Percentiles rank a stretch among this genome's conserved stretches.
These are phyloP conservation scores for Andrena dorsata DNA, from an alignment of 2,888 invertebrate genomes.

Conservation along the genomic window DNA sequence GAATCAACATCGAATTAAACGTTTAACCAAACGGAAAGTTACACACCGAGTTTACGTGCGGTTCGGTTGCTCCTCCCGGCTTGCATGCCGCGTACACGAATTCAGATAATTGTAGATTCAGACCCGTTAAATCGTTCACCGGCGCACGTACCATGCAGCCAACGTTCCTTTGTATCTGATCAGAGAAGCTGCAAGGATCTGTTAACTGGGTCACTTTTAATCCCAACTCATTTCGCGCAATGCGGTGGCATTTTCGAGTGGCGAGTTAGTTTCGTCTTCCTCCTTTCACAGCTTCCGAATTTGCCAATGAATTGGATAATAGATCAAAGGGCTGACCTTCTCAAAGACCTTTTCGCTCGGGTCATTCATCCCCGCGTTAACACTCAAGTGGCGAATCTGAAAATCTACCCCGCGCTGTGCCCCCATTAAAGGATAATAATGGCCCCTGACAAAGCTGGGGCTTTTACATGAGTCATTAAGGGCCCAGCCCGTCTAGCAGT, in stretches of 20 bases:
- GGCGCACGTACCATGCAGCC: not conserved
- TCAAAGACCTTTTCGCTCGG: not conserved
- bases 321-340: too few relatives aligned
- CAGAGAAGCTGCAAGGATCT: too few relatives aligned
- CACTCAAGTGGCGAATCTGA: not conserved
- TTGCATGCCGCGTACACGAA: not conserved
- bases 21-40: conserved; percentile 52
- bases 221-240: too few relatives aligned
- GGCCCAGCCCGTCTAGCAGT: not conserved
- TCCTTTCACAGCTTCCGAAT: too few relatives aligned
- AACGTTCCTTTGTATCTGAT: too few relatives aligned
- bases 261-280: too few relatives aligned
- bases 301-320: too few relatives aligned
- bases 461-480: conserved; percentile 26
- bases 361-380: not conserved
- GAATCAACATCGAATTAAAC: conserved; percentile 57
- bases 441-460: conserved; percentile 8
- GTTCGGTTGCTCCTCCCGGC: conserved; percentile 19
- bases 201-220: too few relatives aligned
- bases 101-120: not conserved
- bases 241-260: too few relatives aligned
- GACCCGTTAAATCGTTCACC: not conserved
- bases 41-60: conserved; percentile 20
- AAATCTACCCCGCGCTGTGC: not conserved
- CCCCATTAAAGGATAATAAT: conserved; percentile 10